Base-by-base conservation (phyloP, 2,113 vertebrate species). In the Phrynosoma blainvillii region DNA sequence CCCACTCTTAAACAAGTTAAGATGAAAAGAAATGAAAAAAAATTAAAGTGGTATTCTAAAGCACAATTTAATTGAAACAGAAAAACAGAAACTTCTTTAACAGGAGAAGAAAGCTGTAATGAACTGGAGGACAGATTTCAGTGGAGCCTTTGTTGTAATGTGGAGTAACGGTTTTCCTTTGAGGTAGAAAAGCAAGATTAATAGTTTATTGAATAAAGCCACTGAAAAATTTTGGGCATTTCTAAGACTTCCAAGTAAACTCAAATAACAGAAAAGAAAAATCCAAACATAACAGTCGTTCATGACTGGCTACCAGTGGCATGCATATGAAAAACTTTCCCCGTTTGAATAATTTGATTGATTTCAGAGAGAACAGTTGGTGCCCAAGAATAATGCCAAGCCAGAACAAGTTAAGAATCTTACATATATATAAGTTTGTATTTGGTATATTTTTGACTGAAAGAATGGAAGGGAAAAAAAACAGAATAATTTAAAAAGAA, bases 381-480 rank as follows among this genome's bases (percentile, higher is more conserved):
- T 42, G 47, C 32, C 20, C 71, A 80, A 86, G 71, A 82, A 86
- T 82, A 59, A 82, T 89, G 40, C 62, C 47, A n/a, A 3, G 52
- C 2, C 0, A n/a, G n/a, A 88, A 9, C 32, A 88, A n/a, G 11
- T 56, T 8, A 62, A 25, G 54, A 54, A 52, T 36, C 5, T 25
- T 8, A 0, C 1, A 32, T 9, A 0, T 78, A 20, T 0, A 0
- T 30, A 76, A 40, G 0, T 11, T 30, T 70, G 2, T 0, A 0
- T 2, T 56, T 0, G 65, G 0, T 0, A 59, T 56, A 0, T 10
- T 0, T 9, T 0, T 4, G 80, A 40, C 23, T 54, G 7, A 21
- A 0, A 42, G 32, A 8, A 32, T 18, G 4, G 0, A 77, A 54
- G 86, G 54, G 2, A 2, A 52, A 5, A 5, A 0, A 0, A 0